phyloP scores from a whole-genome alignment of 2,113 vertebrate genomes.

The Xiphophorus couchianus region DNA sequence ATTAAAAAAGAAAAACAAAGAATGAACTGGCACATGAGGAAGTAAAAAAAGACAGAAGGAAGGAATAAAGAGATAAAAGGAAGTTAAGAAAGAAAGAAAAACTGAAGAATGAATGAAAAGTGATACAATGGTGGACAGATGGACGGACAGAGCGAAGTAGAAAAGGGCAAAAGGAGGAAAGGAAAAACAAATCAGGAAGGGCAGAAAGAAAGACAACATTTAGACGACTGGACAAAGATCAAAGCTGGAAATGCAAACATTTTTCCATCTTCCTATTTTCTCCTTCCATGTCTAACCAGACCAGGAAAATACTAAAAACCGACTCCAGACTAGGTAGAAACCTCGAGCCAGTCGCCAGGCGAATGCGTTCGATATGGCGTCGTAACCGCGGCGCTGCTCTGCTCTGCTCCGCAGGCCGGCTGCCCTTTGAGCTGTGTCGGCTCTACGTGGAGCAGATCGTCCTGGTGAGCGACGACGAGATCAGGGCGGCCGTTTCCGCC shows the following conservation, averaged over 20 bases:
- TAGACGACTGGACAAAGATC: too few species aligned
- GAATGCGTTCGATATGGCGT: too few species aligned
- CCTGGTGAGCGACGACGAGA: constrained; percentile 79
- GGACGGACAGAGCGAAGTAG: too few species aligned
- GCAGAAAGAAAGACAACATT: too few species aligned
- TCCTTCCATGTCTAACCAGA: background rate
- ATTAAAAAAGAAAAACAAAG: background rate
- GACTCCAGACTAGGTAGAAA: background rate
- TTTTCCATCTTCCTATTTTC: background rate
- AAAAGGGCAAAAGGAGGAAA: too few species aligned
- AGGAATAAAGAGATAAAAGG: too few species aligned
- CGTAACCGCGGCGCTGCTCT: too few species aligned
- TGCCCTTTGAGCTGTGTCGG: constrained; percentile 75
- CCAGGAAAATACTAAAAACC: background rate
- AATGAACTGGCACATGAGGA: background rate
- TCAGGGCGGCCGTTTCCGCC: constrained; percentile 69
- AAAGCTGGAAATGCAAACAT: background rate
- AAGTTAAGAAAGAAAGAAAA: background rate
- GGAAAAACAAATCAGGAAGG: too few species aligned
- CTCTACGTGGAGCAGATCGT: constrained; percentile 75
- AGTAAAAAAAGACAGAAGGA: background rate
- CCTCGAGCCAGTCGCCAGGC: background rate
- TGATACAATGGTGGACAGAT: too few species aligned
- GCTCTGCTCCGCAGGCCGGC: constrained; percentile 54
- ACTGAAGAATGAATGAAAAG: too few species aligned